Conservation (phyloP, 2,888 invertebrate species). For the Tachina grossa region DNA sequence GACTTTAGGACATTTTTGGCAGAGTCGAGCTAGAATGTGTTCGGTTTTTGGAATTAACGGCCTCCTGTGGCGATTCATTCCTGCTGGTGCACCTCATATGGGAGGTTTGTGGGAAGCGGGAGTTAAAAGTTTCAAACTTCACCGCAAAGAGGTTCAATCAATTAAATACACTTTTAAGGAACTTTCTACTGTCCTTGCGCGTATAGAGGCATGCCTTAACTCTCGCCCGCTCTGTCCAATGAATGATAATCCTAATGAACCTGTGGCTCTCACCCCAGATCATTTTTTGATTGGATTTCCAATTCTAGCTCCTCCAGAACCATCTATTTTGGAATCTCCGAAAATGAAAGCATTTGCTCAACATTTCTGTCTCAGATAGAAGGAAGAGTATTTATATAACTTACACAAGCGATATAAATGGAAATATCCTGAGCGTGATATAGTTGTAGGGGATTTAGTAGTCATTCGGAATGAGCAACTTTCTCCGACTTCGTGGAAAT, state of each 20-base stretch:
- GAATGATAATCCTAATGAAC: not conserved
- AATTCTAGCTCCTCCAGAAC: not conserved
- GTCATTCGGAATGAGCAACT: not conserved
- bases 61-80: not conserved
- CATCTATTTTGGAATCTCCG: not conserved
- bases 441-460: too few relatives aligned
- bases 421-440: too few relatives aligned
- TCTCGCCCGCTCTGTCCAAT: not conserved
- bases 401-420: too few relatives aligned
- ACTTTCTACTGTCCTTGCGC: not conserved
- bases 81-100: too few relatives aligned
- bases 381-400: too few relatives aligned
- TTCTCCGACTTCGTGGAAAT: not conserved
- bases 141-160: not conserved
- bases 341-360: not conserved
- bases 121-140: not conserved
- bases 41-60: not conserved
- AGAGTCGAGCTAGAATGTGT: not conserved
- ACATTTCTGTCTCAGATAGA: too few relatives aligned
- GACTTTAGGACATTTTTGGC: not conserved
- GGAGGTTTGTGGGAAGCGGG: too few relatives aligned
- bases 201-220: constrained; percentile 9
- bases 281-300: not conserved
- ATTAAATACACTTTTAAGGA: not conserved
- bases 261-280: not conserved